Conservation (phyloP, 2,797 vertebrate species). For the Diplodus puntazzo region DNA sequence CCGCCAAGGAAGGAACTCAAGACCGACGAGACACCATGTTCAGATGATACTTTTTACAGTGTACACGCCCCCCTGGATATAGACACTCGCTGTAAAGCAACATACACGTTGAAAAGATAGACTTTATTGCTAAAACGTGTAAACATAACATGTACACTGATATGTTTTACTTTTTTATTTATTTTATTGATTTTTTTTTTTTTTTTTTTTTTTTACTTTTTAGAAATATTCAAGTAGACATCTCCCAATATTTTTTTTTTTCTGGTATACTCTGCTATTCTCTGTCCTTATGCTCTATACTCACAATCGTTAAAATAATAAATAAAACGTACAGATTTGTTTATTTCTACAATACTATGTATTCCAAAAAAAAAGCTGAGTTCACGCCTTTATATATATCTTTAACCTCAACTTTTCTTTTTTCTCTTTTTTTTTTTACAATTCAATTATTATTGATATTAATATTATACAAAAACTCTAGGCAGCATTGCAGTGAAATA, state of each 20-base stretch:
- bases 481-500: slow-evolving; percentile 90
- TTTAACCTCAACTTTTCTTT: slow-evolving; percentile 84
- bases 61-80: slow-evolving; percentile 66
- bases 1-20: slow-evolving; percentile 2
- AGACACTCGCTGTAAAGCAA: slow-evolving; percentile 75
- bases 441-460: slow-evolving; percentile 89
- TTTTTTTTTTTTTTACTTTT: slow-evolving; percentile 75
- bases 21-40: slow-evolving; percentile 39
- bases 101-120: slow-evolving; percentile 89
- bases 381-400: slow-evolving; percentile 90
- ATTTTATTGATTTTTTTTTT: slow-evolving; percentile 61
- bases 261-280: slow-evolving; percentile 92
- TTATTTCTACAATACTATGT: slow-evolving; percentile 92
- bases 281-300: slow-evolving; percentile 89
- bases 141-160: slow-evolving; percentile 92
- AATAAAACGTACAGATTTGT: slow-evolving; percentile 95
- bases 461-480: slow-evolving; percentile 88
- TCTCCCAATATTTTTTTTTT: slow-evolving; percentile 89
- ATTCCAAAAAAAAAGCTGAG: slow-evolving; percentile 88
- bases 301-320: slow-evolving; percentile 95
- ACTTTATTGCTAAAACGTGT: slow-evolving; percentile 94
- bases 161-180: slow-evolving; percentile 87
- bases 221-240: slow-evolving; percentile 96
- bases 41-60: slow-evolving; percentile 62
- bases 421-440: slow-evolving; percentile 72